Base-by-base conservation (phyloP, 2,797 vertebrate genomes). In the Epinephelus awoara region DNA sequence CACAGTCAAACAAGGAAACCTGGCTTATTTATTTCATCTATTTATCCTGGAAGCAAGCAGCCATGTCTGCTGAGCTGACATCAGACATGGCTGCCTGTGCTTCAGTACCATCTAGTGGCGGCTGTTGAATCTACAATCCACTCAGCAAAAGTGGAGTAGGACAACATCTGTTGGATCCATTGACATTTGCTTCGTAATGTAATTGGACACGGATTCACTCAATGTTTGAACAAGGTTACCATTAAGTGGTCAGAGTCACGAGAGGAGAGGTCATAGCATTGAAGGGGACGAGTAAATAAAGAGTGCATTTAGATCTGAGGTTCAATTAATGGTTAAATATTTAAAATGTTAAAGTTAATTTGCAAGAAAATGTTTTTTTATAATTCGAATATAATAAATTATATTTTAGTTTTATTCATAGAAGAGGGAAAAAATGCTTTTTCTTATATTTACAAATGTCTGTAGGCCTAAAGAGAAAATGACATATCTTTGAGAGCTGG, bases 151-250 rank as follows among this genome's bases (percentile, higher is more conserved):
- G 76, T 47, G 42, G 34, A 40, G 59, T 25, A 34, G 59, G 50
- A 44, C 58, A 76, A 86, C 89, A 92, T 92, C 91, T 92, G 91
- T 44, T 89, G 80, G 84, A 92, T 81, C 71, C 88, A 87, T 92
- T 92, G 89, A 89, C 86, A 82, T 91, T 91, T 92, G 82, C 86
- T 76, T 82, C 29, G 47, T 82, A 77, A 88, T 85, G 90, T 85
- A 88, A 93, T 89, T 88, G 83, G 89, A 92, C 85, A 92, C 89
- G 67, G 83, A 90, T 88, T 82, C 84, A 80, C 72, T 79, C 57
- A 23, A 44, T 79, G 77, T 90, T 88, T 87, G 67, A 89, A 80
- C 54, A 68, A 67, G 77, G 82, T 86, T 86, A 70, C 72, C 67
- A 34, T 85, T 86, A 85, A 88, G 77, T 77, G 77, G 77, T 67